These are phyloP conservation scores for Lagopus leucura DNA, from an alignment of 2,113 vertebrate species.

Conservation along the genomic window DNA sequence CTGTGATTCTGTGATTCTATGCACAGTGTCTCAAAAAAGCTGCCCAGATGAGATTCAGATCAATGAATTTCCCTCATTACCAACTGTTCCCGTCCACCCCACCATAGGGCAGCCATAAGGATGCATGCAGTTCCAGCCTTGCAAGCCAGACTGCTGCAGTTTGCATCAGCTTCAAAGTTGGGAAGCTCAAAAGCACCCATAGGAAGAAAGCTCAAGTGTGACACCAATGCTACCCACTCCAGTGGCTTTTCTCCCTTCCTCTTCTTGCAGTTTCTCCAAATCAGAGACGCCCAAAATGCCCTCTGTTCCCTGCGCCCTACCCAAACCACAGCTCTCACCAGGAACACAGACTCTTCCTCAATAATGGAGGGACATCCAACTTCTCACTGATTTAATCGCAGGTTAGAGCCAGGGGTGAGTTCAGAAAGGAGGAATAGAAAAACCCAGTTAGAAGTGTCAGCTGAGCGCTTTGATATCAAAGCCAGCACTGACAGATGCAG, in stretches of 20 bases:
- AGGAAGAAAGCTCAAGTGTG: neutral
- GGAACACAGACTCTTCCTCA: neutral
- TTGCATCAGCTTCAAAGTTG: neutral
- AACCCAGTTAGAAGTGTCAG: neutral
- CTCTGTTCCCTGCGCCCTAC: neutral
- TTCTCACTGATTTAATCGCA: neutral
- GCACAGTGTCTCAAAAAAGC: accelerated
- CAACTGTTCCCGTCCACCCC: neutral
- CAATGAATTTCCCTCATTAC: accelerated
- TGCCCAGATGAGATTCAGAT: neutral
- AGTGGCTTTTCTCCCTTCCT: neutral
- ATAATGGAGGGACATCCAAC: neutral
- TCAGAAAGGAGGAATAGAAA: neutral
- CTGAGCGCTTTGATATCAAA: conserved; percentile 6
- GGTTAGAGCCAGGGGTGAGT: neutral
- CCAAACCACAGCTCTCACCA: neutral
- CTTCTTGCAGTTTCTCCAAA: neutral
- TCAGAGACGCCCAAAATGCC: neutral
- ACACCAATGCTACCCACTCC: neutral
- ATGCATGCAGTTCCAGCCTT: neutral
- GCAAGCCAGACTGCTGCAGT: neutral
- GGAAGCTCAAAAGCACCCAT: accelerated
- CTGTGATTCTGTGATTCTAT: too few species aligned
- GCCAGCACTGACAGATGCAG: conserved; percentile 53
- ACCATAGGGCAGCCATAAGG: accelerated